phyloP scores from a whole-genome alignment of 2,888 invertebrate genomes.

The Oligia latruncula region DNA sequence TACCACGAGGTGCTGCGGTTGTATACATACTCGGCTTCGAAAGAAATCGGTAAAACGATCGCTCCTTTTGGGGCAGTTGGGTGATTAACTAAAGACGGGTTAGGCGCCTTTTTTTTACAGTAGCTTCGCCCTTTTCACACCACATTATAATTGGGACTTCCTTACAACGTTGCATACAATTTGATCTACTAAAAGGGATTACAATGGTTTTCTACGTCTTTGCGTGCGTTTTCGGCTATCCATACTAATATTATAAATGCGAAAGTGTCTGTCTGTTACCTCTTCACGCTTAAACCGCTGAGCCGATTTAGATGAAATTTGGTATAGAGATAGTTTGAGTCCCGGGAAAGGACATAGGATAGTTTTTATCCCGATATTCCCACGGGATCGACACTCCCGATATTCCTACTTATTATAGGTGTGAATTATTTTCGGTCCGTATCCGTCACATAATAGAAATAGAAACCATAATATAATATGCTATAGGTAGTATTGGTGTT shows the following conservation, averaged over 20 bases:
- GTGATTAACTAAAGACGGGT: not conserved
- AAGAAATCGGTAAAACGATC: not conserved
- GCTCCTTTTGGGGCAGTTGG: not conserved
- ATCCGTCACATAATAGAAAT: slow-evolving; percentile 6
- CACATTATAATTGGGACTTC: not conserved
- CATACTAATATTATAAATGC: no score
- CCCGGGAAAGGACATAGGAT: no score
- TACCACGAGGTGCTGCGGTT: not conserved
- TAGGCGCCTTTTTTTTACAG: not conserved
- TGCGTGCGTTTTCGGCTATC: not conserved
- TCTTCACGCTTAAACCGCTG: no score
- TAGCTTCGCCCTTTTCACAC: not conserved
- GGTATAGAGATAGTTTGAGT: no score
- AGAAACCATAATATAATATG: slow-evolving; percentile 6
- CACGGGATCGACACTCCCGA: no score
- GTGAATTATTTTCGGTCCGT: slow-evolving; percentile 3
- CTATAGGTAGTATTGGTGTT: not conserved
- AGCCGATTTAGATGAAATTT: no score
- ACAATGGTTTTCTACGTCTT: not conserved
- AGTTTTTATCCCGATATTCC: no score
- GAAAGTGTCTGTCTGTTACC: no score
- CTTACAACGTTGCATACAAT: not conserved
- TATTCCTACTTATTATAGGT: not conserved
- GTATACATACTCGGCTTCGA: not conserved
- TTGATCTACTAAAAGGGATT: not conserved